These are phyloP conservation scores for Atlantisia rogersi DNA, from an alignment of 2,113 vertebrate genomes.

Conservation along the genomic window DNA sequence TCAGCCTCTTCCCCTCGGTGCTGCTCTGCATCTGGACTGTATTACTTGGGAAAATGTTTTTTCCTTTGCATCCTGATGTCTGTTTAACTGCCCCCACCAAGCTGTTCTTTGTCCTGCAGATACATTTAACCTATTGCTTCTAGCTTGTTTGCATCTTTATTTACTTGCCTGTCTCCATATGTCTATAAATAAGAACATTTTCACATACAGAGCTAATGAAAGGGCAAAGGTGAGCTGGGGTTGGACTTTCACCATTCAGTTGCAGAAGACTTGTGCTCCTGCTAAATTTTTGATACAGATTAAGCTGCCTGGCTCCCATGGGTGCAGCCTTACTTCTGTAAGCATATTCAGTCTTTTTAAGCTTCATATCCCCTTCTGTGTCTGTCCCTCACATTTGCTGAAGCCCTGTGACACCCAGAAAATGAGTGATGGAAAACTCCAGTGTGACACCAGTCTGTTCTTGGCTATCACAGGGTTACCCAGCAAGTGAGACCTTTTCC, in stretches of 20 bases:
- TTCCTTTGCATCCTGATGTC: not conserved
- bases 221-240: not conserved
- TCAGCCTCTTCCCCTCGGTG: not conserved
- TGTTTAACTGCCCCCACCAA: not conserved
- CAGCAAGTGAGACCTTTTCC: not conserved
- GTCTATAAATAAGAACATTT: not conserved
- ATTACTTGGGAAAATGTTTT: not conserved
- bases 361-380: not conserved
- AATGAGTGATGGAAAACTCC: not conserved
- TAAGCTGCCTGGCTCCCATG: not conserved
- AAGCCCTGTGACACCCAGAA: accelerated
- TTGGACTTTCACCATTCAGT: not conserved
- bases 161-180: not conserved
- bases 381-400: not conserved
- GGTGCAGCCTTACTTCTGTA: not conserved
- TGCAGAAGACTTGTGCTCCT: not conserved
- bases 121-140: not conserved
- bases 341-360: not conserved
- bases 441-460: accelerated
- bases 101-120: not conserved
- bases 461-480: not conserved
- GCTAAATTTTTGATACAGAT: not conserved
- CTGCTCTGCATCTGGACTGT: not conserved
- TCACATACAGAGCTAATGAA: not conserved
- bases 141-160: not conserved